Percentiles rank a stretch among this genome's conserved stretches.
Evolutionary conservation across 1,140 invertebrate genomes (phyloP).

Genomic region (Matsumurasca onukii): DNA sequence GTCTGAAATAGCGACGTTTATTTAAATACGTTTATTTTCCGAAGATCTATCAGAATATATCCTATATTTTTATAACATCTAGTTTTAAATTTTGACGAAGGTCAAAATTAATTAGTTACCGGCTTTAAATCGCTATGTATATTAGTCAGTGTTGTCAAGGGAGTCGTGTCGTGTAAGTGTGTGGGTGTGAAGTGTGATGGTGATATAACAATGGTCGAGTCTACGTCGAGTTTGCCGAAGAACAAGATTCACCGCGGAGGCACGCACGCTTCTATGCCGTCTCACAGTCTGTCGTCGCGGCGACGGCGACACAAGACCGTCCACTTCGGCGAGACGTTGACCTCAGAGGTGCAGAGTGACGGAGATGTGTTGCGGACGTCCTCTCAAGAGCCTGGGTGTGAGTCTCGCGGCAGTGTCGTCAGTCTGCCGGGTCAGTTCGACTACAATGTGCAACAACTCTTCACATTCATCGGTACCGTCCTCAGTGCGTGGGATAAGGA

Average conservation of each 20-base stretch:
- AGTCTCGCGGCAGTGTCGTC: slow-evolving; percentile 53
- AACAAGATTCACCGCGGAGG: slow-evolving; percentile 8
- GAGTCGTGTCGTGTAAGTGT: no score
- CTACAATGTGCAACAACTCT: slow-evolving; percentile 69
- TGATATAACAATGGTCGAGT: slow-evolving; percentile 20
- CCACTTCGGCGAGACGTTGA: slow-evolving; percentile 69
- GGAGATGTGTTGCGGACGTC: slow-evolving; percentile 45
- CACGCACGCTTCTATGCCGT: slow-evolving; percentile 12
- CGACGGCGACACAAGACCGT: slow-evolving; percentile 70
- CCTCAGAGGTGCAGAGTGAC: slow-evolving; percentile 53
- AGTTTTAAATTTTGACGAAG: not conserved
- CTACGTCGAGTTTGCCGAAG: slow-evolving; percentile 16
- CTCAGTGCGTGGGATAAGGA: slow-evolving; percentile 42
- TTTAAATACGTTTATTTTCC: no score
- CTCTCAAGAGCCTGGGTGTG: slow-evolving; percentile 50
- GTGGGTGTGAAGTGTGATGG: not conserved
- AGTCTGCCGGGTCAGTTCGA: slow-evolving; percentile 49
- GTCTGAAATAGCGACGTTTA: not conserved
- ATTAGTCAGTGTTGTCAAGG: not conserved
- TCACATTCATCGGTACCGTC: slow-evolving; percentile 67
- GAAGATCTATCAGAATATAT: not conserved
- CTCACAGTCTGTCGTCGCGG: slow-evolving; percentile 53
- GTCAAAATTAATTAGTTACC: slow-evolving; percentile 9
- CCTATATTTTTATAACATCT: slow-evolving; percentile 1
- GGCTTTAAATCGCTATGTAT: slow-evolving; percentile 18